Evolutionary conservation across 2,888 invertebrate species (phyloP), one percentile per base, ranked within the genome.

Genomic region (Teleogryllus oceanicus): DNA sequence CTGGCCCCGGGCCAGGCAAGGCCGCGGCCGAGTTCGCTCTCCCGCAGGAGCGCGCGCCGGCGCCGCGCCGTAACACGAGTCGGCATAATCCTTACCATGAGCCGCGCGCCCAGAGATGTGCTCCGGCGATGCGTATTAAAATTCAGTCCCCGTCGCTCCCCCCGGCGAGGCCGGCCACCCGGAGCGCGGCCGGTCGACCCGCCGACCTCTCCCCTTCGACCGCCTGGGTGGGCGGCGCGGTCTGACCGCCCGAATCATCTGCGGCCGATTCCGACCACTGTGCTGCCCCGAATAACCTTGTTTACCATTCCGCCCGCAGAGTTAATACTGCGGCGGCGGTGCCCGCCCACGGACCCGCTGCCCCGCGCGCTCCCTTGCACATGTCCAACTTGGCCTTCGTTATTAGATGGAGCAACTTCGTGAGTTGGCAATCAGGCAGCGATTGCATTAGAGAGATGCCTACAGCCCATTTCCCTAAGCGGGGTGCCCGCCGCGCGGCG

Each of bases 191-290:
- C n/a, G 62, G 16, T 12, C 62, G 16, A 62, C 13, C 62, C 62
- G n/a, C 62, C 62, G 16, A 62, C 62, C 62, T 62, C 62, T 62
- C 62, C n/a, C 62, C 13, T n/a, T 62, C n/a, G 62, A 12, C 4
- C 62, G n/a, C 62, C 3, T 18, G 62, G 62, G 62, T 8, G 37
- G 37, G 37, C 37, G 37, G 37, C 37, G 37, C 37, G 37, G 37
- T 8, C 37, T 8, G 37, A 37, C 37, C 37, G 37, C 37, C 5
- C 37, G 37, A 18, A 62, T 62, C 62, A 62, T 62, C 62, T 62
- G 62, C 62, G 62, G 62, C 62, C n/a, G 62, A 62, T 62, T 62
- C 62, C 62, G n/a, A n/a, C 62, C 62, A 62, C 62, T 62, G 13
- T n/a, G 13, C 62, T 62, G 16, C 62, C 62, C n/a, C 16, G 16